Evolutionary conservation across 2,797 vertebrate species (phyloP).

Genomic region (Falco columbarius): DNA sequence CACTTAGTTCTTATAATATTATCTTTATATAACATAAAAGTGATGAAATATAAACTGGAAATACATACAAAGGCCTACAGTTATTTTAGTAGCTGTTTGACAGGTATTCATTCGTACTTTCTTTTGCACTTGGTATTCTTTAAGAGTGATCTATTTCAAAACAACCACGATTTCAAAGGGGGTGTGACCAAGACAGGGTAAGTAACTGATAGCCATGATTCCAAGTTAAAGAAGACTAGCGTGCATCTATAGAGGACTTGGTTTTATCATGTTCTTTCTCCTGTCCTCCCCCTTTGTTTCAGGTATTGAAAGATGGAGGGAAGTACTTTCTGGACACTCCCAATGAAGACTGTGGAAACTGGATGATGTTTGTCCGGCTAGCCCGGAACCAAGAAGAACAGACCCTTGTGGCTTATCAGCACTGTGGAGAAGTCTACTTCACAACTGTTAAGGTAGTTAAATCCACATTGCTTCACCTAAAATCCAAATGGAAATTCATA

Average conservation of each 20-base stretch:
- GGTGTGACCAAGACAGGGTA: background rate
- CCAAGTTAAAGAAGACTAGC: background rate
- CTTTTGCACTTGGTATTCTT: background rate
- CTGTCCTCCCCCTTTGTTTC: background rate
- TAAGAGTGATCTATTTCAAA: background rate
- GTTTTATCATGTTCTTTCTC: background rate
- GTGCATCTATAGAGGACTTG: background rate
- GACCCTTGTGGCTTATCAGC: constrained; percentile 73
- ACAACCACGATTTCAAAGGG: background rate
- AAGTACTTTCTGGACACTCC: constrained; percentile 73
- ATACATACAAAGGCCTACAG: constrained; percentile 26
- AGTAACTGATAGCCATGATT: background rate
- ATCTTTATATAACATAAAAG: constrained; percentile 48
- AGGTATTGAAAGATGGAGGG: constrained; percentile 70
- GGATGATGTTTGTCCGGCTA: constrained; percentile 75
- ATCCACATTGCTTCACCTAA: background rate
- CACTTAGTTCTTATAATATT: constrained; percentile 53
- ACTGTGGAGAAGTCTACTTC: constrained; percentile 72
- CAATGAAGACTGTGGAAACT: constrained; percentile 73
- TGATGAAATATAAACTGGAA: constrained; percentile 56
- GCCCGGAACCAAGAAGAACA: constrained; percentile 71
- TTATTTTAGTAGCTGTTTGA: background rate
- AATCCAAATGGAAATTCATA: background rate
- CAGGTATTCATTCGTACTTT: background rate
- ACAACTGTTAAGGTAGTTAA: constrained; percentile 69